These are phyloP conservation scores for Saccopteryx leptura DNA, from an alignment of 2,113 vertebrate species.

Conservation along the genomic window DNA sequence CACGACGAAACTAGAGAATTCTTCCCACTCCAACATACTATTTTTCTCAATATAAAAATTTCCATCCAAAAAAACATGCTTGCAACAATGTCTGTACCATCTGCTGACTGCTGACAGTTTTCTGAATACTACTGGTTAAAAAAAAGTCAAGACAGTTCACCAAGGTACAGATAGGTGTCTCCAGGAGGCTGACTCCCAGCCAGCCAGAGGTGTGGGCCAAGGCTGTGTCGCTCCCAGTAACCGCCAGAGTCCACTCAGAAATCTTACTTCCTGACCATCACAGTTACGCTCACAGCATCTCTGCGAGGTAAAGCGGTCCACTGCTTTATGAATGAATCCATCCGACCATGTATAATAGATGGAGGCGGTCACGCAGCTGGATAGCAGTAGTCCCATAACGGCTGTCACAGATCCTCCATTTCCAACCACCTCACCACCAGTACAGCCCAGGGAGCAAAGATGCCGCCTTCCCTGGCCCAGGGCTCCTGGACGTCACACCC, in stretches of 20 bases:
- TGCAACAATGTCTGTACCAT: neutral
- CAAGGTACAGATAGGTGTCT: neutral
- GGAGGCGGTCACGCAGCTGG: too few relatives aligned
- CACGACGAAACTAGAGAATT: neutral
- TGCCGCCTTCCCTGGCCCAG: fast-evolving
- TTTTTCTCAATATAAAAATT: neutral
- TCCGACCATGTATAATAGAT: neutral
- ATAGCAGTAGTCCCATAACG: fast-evolving
- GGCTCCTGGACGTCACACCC: fast-evolving
- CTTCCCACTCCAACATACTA: neutral
- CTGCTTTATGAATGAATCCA: neutral
- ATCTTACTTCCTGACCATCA: too few relatives aligned
- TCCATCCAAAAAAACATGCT: slow-evolving; percentile 17
- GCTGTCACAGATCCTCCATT: neutral
- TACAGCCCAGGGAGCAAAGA: fast-evolving
- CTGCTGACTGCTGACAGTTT: neutral
- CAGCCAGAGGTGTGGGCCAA: neutral
- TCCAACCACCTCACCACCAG: fast-evolving
- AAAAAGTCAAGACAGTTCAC: neutral
- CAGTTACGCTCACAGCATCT: too few relatives aligned
- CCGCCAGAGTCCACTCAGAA: neutral
- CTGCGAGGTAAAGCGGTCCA: neutral
- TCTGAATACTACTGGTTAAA: neutral
- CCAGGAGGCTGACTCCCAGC: neutral
- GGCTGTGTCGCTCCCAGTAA: neutral